These are phyloP conservation scores for Stichopus horrens DNA, from an alignment of 53 echinoderm and acorn worm species.

Conservation along the genomic window DNA sequence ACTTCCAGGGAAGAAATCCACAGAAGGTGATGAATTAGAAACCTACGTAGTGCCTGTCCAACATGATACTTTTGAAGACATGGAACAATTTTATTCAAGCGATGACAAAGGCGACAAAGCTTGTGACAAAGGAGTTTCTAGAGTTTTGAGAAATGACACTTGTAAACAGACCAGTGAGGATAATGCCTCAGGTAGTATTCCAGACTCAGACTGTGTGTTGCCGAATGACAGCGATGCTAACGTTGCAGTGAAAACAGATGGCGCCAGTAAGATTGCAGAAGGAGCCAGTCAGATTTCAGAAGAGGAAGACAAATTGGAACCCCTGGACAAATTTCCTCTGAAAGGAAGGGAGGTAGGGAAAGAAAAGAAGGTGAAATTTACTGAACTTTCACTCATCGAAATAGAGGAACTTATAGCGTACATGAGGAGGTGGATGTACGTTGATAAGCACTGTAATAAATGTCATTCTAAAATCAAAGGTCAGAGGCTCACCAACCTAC, in stretches of 20 bases:
- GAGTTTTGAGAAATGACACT: no score
- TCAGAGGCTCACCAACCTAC: not conserved
- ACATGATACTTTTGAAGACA: not conserved
- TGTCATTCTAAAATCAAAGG: constrained; percentile 20
- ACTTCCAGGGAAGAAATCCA: not conserved
- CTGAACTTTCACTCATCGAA: constrained; percentile 8
- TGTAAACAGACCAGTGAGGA: not conserved
- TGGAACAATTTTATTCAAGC: not conserved
- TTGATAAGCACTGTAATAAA: constrained; percentile 8
- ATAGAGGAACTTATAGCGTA: not conserved
- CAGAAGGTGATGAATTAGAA: not conserved
- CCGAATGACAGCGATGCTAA: not conserved
- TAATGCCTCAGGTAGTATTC: not conserved
- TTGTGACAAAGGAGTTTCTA: not conserved
- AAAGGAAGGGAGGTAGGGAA: not conserved
- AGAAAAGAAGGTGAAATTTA: not conserved
- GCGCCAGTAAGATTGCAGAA: not conserved
- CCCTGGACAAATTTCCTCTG: not conserved
- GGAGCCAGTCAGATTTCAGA: not conserved
- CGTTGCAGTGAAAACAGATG: not conserved
- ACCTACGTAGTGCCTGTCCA: constrained; percentile 1
- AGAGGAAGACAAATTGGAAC: not conserved
- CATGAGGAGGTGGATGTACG: constrained; percentile 30
- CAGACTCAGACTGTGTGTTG: no score
- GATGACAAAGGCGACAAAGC: not conserved